Conservation (phyloP, 2,888 invertebrate species). For the Palloptera scutellata region DNA sequence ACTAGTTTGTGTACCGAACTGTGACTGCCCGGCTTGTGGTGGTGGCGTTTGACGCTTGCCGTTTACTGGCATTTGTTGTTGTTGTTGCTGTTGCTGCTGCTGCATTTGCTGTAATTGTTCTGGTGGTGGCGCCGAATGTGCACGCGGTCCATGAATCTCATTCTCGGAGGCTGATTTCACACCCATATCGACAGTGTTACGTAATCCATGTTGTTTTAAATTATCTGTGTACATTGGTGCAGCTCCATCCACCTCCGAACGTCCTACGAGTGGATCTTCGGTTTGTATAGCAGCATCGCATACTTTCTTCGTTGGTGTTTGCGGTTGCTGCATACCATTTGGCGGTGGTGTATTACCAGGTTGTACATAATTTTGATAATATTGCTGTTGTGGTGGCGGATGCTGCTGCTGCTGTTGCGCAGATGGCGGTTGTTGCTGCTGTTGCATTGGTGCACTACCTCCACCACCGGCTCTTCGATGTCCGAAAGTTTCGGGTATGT, state of each 20-base stretch:
- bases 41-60: conserved; percentile 43
- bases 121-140: conserved; percentile 81
- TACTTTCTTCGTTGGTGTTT: conserved; percentile 55
- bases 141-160: conserved; percentile 70
- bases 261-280: conserved; percentile 52
- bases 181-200: conserved; percentile 83
- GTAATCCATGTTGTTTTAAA: conserved; percentile 73
- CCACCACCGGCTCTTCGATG: conserved; percentile 47
- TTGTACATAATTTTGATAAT: conserved; percentile 43
- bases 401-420: conserved; percentile 34
- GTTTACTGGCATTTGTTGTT: conserved; percentile 46
- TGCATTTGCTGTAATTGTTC: conserved; percentile 57
- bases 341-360: conserved; percentile 40
- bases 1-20: conserved; percentile 53
- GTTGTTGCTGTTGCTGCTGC: conserved; percentile 53
- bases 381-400: conserved; percentile 44
- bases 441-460: conserved; percentile 32
- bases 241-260: conserved; percentile 52
- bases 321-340: conserved; percentile 37
- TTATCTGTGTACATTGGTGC: conserved; percentile 41
- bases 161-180: conserved; percentile 69
- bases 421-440: conserved; percentile 28
- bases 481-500: conserved; percentile 61
- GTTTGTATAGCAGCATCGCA: conserved; percentile 65
- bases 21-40: conserved; percentile 41